Evolutionary conservation across 1,140 invertebrate genomes (phyloP).

Genomic region (Mylabris phalerata): DNA sequence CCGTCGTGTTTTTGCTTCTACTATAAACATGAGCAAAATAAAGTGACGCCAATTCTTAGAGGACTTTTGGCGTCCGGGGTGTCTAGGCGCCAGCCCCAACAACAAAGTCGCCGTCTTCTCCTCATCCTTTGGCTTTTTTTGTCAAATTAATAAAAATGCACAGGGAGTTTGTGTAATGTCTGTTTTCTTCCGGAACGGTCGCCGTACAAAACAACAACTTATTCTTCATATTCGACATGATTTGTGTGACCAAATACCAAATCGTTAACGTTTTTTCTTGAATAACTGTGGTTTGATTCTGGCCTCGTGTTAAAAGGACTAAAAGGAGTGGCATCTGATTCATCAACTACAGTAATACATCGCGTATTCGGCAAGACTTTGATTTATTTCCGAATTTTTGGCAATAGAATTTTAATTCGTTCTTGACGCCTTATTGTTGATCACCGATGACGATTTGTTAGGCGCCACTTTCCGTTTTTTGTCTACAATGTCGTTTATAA

Average conservation of each 20-base stretch:
- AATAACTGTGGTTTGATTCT: too few species aligned
- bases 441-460: too few species aligned
- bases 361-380: too few species aligned
- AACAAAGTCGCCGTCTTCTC: background rate
- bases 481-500: background rate
- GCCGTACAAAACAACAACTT: slow-evolving; percentile 3
- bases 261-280: too few species aligned
- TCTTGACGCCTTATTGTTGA: too few species aligned
- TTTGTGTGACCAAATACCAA: slow-evolving; percentile 21
- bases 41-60: slow-evolving; percentile 26
- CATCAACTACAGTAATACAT: too few species aligned
- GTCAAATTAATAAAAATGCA: slow-evolving; percentile 24
- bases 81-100: slow-evolving; percentile 23
- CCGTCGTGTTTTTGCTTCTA: slow-evolving; percentile 1
- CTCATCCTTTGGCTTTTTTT: background rate
- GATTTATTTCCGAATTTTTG: too few species aligned
- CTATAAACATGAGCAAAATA: slow-evolving; percentile 26
- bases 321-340: too few species aligned
- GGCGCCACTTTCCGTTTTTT: background rate
- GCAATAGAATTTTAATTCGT: too few species aligned
- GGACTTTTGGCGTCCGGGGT: slow-evolving; percentile 28
- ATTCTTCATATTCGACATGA: slow-evolving; percentile 24
- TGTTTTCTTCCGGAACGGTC: slow-evolving; percentile 13
- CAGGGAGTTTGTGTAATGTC: slow-evolving; percentile 18
- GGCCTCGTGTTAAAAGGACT: too few species aligned